phyloP scores from a whole-genome alignment of 2,888 invertebrate species.

The Peribatodes rhomboidaria region DNA sequence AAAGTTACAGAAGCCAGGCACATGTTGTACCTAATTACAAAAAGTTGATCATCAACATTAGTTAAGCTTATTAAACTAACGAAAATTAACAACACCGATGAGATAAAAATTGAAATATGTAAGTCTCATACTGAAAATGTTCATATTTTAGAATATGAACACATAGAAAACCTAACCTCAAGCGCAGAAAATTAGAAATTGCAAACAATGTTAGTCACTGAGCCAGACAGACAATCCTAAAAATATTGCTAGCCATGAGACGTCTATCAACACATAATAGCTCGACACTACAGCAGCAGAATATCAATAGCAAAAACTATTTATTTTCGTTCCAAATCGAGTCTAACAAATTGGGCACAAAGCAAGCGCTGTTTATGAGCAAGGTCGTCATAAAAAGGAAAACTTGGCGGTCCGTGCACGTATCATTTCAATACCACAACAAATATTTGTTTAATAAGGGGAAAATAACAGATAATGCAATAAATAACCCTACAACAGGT shows the following conservation, averaged over 20 bases:
- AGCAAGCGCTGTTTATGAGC: conserved; percentile 28
- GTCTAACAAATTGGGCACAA: conserved; percentile 33
- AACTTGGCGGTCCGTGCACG: conserved; percentile 41
- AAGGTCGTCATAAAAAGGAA: conserved; percentile 35
- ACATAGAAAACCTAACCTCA: no score
- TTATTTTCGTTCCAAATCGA: conserved; percentile 29
- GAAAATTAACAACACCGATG: neutral
- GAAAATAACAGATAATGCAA: conserved; percentile 56
- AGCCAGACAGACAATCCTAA: conserved; percentile 21
- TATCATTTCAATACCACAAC: conserved; percentile 38
- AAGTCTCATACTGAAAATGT: neutral
- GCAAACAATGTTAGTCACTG: conserved; percentile 5
- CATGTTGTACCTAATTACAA: conserved; percentile 17
- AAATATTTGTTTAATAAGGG: conserved; percentile 46
- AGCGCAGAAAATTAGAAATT: conserved; percentile 2
- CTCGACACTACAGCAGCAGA: conserved; percentile 28
- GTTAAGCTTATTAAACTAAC: neutral
- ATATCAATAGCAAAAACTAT: conserved; percentile 35
- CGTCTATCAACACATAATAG: conserved; percentile 33
- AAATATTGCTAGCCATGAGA: conserved; percentile 23
- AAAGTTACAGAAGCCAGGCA: conserved; percentile 1
- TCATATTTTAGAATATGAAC: neutral
- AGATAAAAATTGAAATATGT: neutral
- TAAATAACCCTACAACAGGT: conserved; percentile 64
- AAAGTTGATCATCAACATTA: conserved; percentile 3